These are phyloP conservation scores for Aeoliscus strigatus DNA, from an alignment of 2,797 vertebrate genomes.

Conservation along the genomic window DNA sequence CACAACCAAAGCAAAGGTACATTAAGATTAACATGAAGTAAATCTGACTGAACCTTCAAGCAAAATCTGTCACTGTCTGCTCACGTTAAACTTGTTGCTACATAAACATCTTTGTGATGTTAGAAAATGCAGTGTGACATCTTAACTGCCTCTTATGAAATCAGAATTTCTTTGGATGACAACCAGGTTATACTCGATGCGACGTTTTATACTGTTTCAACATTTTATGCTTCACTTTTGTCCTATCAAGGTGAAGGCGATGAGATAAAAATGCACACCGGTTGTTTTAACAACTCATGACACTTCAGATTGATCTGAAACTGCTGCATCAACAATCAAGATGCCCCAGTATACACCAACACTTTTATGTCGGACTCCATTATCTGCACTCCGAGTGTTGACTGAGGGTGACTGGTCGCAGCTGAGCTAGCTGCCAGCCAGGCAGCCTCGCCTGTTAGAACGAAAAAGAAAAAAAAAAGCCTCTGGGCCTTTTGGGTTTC, in stretches of 20 bases:
- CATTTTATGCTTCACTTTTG: neutral
- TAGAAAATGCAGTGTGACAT: too few species aligned
- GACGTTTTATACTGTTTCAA: too few species aligned
- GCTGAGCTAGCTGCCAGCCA: slow-evolving; percentile 56
- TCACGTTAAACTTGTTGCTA: too few species aligned
- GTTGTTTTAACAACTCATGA: slow-evolving; percentile 1
- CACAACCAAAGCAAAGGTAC: too few species aligned
- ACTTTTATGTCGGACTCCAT: slow-evolving; percentile 28
- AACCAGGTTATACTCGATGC: too few species aligned
- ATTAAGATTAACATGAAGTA: too few species aligned
- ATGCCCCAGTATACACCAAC: slow-evolving; percentile 1
- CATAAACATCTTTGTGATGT: too few species aligned
- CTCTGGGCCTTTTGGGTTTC: slow-evolving; percentile 31
- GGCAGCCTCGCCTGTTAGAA: slow-evolving; percentile 32
- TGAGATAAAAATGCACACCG: neutral
- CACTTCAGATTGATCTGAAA: slow-evolving; percentile 21
- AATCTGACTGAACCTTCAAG: too few species aligned
- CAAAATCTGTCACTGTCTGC: too few species aligned
- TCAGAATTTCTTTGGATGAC: too few species aligned
- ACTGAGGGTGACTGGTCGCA: slow-evolving; percentile 56
- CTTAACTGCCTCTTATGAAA: too few species aligned
- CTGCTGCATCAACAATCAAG: slow-evolving; percentile 17
- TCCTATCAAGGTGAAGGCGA: neutral
- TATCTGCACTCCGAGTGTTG: slow-evolving; percentile 31
- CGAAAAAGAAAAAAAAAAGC: too few species aligned